These are phyloP conservation scores for Tromatobia lineatoria DNA, from an alignment of 2,888 invertebrate species.

Conservation along the genomic window DNA sequence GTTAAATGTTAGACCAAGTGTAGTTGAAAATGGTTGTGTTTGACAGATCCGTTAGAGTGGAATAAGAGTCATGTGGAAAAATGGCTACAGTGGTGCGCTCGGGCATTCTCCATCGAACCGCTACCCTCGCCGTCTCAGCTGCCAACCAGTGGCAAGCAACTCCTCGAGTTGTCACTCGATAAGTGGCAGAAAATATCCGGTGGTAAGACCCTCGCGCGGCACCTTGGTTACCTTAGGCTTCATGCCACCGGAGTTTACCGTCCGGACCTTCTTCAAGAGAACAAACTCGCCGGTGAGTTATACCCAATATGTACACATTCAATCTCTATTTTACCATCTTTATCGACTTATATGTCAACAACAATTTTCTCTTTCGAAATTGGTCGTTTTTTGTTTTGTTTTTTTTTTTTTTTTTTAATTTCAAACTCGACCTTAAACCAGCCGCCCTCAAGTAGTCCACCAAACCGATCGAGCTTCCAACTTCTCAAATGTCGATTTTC, in stretches of 20 bases:
- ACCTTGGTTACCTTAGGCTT: conserved; percentile 88
- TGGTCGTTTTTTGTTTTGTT: too few relatives aligned
- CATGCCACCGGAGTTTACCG: conserved; percentile 88
- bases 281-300: conserved; percentile 82
- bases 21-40: conserved; percentile 26
- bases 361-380: too few relatives aligned
- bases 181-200: conserved; percentile 87
- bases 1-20: too few relatives aligned
- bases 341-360: too few relatives aligned
- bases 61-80: conserved; percentile 87
- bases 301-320: too few relatives aligned
- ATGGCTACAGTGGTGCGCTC: conserved; percentile 89
- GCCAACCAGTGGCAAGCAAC: conserved; percentile 87
- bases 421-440: too few relatives aligned
- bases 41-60: conserved; percentile 89
- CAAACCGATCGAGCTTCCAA: too few relatives aligned
- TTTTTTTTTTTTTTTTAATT: too few relatives aligned
- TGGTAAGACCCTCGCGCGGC: conserved; percentile 88
- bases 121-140: conserved; percentile 86
- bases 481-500: too few relatives aligned
- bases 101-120: conserved; percentile 87
- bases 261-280: conserved; percentile 86
- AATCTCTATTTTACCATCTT: too few relatives aligned
- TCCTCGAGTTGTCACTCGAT: conserved; percentile 88
- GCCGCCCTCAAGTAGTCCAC: too few relatives aligned